These are phyloP conservation scores for Philaethria dido DNA, from an alignment of 2,888 invertebrate species.

Conservation along the genomic window DNA sequence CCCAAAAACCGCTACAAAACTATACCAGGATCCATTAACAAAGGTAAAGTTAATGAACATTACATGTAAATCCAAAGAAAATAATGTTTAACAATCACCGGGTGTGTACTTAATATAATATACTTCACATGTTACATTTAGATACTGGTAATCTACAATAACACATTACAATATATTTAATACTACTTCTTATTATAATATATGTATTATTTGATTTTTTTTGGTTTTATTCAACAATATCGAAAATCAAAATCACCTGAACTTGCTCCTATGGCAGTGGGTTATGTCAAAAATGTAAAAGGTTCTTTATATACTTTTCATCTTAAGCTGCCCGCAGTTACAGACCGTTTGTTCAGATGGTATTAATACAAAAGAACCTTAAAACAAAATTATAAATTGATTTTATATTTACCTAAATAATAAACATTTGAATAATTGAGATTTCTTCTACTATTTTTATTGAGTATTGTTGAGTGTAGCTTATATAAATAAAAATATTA, in stretches of 20 bases:
- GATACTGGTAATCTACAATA: constrained; percentile 17
- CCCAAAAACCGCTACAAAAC: constrained; percentile 82
- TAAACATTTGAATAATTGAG: not conserved
- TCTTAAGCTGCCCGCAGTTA: not conserved
- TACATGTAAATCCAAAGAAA: constrained; percentile 52
- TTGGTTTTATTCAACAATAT: constrained; percentile 10
- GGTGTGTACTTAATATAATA: not conserved
- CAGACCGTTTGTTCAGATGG: not conserved
- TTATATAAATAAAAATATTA: not conserved
- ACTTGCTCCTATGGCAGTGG: constrained; percentile 13
- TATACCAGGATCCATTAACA: constrained; percentile 73
- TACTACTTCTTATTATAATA: not conserved
- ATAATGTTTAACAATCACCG: constrained; percentile 46
- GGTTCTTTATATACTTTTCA: not conserved
- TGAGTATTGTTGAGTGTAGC: constrained; percentile 5
- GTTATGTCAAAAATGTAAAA: constrained; percentile 2
- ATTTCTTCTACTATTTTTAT: not conserved
- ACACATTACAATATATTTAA: constrained; percentile 17
- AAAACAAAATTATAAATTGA: no score
- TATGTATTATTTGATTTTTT: not conserved
- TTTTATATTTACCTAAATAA: not conserved
- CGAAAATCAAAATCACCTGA: not conserved
- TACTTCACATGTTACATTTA: constrained; percentile 12
- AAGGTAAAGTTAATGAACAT: constrained; percentile 64
- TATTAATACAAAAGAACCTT: no score